Evolutionary conservation across 2,113 vertebrate species (phyloP), one percentile per base, ranked within the genome.

Genomic region (Micronycteris hirsuta): DNA sequence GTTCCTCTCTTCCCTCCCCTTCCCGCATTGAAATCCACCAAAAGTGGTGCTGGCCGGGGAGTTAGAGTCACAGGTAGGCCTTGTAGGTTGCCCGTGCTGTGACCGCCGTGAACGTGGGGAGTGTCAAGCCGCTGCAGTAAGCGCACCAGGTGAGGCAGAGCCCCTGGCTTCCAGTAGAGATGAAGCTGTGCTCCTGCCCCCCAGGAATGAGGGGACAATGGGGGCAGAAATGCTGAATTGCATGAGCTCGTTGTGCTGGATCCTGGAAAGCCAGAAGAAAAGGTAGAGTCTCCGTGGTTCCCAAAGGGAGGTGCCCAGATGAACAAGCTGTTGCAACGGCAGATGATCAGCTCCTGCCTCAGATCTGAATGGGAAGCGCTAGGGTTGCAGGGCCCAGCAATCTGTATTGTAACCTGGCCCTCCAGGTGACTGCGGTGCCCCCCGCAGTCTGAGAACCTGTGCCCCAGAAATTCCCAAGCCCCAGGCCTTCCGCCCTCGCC

Each of bases 111-210:
- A 61, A 26, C 38, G n/a, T 33, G 16, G 81, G 15, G 31, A 47
- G 7, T 13, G n/a, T 52, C 43, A 12, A 24, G 38, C 3, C 6
- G 28, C 58, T 67, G 74, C 20, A 28, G 36, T 5, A 22, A 73
- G 41, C 36, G 52, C 54, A 43, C 56, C 61, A 63, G 56, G 71
- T 49, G 17, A 54, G 54, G 36, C 52, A 61, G 8, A 47, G 58
- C 41, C 47, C 47, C 54, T n/a, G 8, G 14, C 70, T 8, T 28
- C 58, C n/a, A 17, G 15, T 7, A 47, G 31, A 38, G 49, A 28
- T 19, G 63, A 73, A 31, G 54, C 54, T 26, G 4, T 33, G 2
- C 41, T 2, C 31, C 12, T 1, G 0, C 0, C 15, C 26, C 41
- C 54, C 3, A 16, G 67, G n/a, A 4, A 19, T 19, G 13, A 33